Conservation (phyloP, 1,140 invertebrate genomes). For the Philotrypesis tridentata region DNA sequence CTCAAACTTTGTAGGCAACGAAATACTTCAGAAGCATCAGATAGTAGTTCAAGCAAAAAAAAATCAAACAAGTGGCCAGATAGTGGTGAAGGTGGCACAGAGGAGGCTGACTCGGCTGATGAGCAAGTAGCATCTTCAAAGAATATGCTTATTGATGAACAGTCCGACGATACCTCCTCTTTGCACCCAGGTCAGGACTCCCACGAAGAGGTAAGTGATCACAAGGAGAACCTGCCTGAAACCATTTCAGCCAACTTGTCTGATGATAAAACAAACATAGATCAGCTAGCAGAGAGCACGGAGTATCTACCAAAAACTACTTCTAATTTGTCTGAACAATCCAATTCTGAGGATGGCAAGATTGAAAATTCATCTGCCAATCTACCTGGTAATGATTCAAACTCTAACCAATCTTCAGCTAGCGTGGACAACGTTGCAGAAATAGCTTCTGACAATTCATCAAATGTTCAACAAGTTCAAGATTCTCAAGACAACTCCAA, state of each 20-base stretch:
- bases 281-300: conserved; percentile 67
- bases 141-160: conserved; percentile 58
- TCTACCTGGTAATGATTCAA: conserved; percentile 20
- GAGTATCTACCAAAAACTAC: conserved; percentile 53
- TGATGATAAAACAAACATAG: conserved; percentile 74
- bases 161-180: conserved; percentile 65
- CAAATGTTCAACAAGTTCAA: conserved; percentile 31
- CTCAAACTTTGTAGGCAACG: conserved; percentile 73
- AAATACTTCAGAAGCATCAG: conserved; percentile 69
- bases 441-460: conserved; percentile 1
- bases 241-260: conserved; percentile 72
- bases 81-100: conserved; percentile 67
- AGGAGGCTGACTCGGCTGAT: conserved; percentile 70
- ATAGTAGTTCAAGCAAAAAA: conserved; percentile 65
- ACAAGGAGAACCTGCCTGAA: conserved; percentile 72
- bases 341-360: conserved; percentile 40
- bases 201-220: conserved; percentile 73
- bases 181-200: conserved; percentile 67
- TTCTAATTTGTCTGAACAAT: conserved; percentile 56
- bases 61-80: conserved; percentile 70
- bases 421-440: conserved; percentile 32
- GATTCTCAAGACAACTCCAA: conserved; percentile 28
- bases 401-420: conserved; percentile 11
- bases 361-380: conserved; percentile 31
- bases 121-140: conserved; percentile 64